Percentiles rank a stretch among this genome's conserved stretches.
These are phyloP conservation scores for Drosophila histrio DNA, from an alignment of 2,888 invertebrate species.

Conservation along the genomic window DNA sequence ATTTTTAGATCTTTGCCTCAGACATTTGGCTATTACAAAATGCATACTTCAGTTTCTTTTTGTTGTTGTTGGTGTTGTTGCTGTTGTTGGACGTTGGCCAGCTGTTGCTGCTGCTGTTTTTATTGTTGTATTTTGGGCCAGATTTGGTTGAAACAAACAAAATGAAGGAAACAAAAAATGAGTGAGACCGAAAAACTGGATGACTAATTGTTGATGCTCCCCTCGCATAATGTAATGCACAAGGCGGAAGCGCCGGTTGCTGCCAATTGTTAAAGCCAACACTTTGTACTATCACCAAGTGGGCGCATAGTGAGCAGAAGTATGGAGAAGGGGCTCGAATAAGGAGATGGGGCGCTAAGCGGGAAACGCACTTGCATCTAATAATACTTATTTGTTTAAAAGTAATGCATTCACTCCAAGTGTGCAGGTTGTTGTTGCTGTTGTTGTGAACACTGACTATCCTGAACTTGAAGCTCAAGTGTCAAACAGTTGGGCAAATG, in stretches of 20 bases:
- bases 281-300: constrained; percentile 43
- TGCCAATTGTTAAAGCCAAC: constrained; percentile 65
- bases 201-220: constrained; percentile 52
- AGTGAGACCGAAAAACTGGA: constrained; percentile 16
- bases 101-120: constrained; percentile 12
- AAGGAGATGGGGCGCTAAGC: neutral
- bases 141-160: constrained; percentile 32
- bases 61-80: constrained; percentile 1
- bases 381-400: constrained; percentile 23
- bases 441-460: neutral
- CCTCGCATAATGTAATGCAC: constrained; percentile 21
- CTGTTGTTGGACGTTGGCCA: constrained; percentile 49
- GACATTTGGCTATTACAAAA: constrained; percentile 55
- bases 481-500: constrained; percentile 13
- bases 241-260: constrained; percentile 55
- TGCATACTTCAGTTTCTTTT: constrained; percentile 41
- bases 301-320: constrained; percentile 1
- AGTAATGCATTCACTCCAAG: constrained; percentile 33
- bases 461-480: constrained; percentile 68
- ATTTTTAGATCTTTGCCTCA: constrained; percentile 67
- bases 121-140: constrained; percentile 42
- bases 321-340: constrained; percentile 2
- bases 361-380: constrained; percentile 14
- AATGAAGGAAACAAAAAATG: neutral
- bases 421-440: constrained; percentile 31